Evolutionary conservation across 1,140 invertebrate genomes (phyloP).

Genomic region (Chironomus tepperi): DNA sequence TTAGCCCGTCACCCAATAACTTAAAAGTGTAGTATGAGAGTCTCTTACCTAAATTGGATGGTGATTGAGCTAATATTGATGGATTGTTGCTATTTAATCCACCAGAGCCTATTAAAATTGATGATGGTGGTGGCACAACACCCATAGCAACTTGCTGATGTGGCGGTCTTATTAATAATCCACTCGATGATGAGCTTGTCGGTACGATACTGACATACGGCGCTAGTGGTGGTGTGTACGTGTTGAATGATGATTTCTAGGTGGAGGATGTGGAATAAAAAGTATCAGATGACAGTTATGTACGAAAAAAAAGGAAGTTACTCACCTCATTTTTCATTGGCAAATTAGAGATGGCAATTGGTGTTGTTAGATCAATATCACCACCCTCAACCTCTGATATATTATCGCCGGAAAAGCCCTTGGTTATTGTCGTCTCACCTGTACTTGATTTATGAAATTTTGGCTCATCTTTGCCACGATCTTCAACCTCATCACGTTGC

Average conservation of each 20-base stretch:
- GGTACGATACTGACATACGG: constrained; percentile 9
- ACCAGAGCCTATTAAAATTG: constrained; percentile 15
- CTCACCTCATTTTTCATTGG: constrained; percentile 33
- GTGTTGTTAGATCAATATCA: constrained; percentile 57
- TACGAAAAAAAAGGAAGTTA: neutral
- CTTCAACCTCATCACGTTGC: constrained; percentile 45
- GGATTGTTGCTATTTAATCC: constrained; percentile 22
- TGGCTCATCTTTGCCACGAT: constrained; percentile 31
- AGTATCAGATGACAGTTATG: neutral
- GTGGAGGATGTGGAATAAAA: neutral
- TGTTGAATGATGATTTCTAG: constrained; percentile 18
- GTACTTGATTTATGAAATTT: constrained; percentile 47
- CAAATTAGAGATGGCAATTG: constrained; percentile 44
- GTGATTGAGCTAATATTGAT: constrained; percentile 24
- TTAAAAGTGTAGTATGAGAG: neutral
- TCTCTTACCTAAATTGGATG: constrained; percentile 18
- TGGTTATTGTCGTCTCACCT: constrained; percentile 51
- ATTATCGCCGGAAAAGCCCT: constrained; percentile 56
- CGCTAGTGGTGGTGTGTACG: neutral
- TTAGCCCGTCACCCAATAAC: neutral
- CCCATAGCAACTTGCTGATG: neutral
- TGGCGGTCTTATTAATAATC: neutral
- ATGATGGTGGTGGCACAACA: neutral
- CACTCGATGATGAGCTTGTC: neutral
- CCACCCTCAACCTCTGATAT: constrained; percentile 59